Evolutionary conservation across 2,797 vertebrate species (phyloP), one percentile per base, ranked within the genome.

Genomic region (Rhadinocentrus ornatus): DNA sequence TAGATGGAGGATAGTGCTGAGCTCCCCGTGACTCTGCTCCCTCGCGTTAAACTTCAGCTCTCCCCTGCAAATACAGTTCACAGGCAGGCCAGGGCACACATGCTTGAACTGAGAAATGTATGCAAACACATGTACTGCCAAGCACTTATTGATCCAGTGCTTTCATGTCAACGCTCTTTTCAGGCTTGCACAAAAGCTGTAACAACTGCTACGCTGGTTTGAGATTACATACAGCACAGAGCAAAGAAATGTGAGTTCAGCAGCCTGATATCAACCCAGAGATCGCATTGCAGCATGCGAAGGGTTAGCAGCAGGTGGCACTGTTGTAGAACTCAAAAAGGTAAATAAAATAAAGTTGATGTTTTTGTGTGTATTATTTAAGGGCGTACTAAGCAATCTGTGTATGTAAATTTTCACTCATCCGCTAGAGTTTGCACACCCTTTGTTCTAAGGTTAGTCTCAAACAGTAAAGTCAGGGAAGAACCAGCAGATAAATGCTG

Each of bases 1-100:
- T 80, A 59, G 77, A 81, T 80, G 69, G 70, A 71, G 71, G 80
- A 78, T 53, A 59, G 29, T 0, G 37, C 62, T 50, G 35, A 76
- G 57, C 61, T 73, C 18, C 66, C 48, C 11, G 20, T 39, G 66
- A 73, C 69, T 62, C 58, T 46, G 24, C 64, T 64, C 37, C 55
- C 69, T 67, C 48, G 2, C 62, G 63, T 55, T 56, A 71, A 22
- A 55, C 66, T 61, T 65, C 66, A 78, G 12, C 68, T 56, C 62
- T 32, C 37, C 58, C 62, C 62, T 24, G 62, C 56, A 66, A 66
- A 56, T 13, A 56, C 6, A 41, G 69, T 73, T 83, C 70, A 75
- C 29, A 62, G 6, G 8, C 63, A 57, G 73, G 70, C 68, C 58
- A 50, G 24, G 13, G 22, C 57, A 34, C 73, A 66, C 60, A 56